Percentiles rank a stretch among this genome's conserved stretches.
These are phyloP conservation scores for Tiphia femorata DNA, from an alignment of 2,888 invertebrate genomes.

Conservation along the genomic window DNA sequence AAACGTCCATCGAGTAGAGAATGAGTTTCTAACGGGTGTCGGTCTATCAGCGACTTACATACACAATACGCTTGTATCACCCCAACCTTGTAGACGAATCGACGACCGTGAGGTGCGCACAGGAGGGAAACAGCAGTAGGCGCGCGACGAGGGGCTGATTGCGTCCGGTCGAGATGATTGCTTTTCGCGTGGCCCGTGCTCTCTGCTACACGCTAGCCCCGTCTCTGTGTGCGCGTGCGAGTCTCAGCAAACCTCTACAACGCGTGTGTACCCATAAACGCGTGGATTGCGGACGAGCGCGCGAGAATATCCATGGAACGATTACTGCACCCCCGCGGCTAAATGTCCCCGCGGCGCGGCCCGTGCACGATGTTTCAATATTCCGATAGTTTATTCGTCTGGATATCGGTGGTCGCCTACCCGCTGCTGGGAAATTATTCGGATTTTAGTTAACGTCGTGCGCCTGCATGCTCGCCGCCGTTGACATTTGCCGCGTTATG, in stretches of 20 bases:
- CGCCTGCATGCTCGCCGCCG: too few relatives aligned
- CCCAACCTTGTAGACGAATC: too few relatives aligned
- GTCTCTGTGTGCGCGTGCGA: slow-evolving; percentile 30
- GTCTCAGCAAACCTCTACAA: not conserved
- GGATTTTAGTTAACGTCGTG: slow-evolving; percentile 53
- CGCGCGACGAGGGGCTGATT: slow-evolving; percentile 59
- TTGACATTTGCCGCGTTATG: too few relatives aligned
- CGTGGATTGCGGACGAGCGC: slow-evolving; percentile 9
- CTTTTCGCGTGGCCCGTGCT: slow-evolving; percentile 58
- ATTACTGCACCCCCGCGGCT: slow-evolving; percentile 45
- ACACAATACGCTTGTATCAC: slow-evolving; percentile 20
- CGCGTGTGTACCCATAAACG: slow-evolving; percentile 30
- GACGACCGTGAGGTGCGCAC: slow-evolving; percentile 25
- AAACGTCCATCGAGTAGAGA: slow-evolving; percentile 2
- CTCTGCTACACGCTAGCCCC: not conserved
- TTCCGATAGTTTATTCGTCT: slow-evolving; percentile 65
- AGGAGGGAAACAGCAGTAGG: slow-evolving; percentile 28
- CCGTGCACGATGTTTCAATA: slow-evolving; percentile 58
- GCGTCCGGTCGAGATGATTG: slow-evolving; percentile 68
- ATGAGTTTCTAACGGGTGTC: slow-evolving; percentile 39
- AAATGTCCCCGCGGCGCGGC: slow-evolving; percentile 16
- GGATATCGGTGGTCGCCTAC: slow-evolving; percentile 51
- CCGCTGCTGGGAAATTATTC: slow-evolving; percentile 56
- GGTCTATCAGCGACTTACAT: slow-evolving; percentile 29
- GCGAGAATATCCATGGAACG: slow-evolving; percentile 39